These are phyloP conservation scores for Pseudorasbora parva DNA, from an alignment of 2,113 vertebrate genomes.

Conservation along the genomic window DNA sequence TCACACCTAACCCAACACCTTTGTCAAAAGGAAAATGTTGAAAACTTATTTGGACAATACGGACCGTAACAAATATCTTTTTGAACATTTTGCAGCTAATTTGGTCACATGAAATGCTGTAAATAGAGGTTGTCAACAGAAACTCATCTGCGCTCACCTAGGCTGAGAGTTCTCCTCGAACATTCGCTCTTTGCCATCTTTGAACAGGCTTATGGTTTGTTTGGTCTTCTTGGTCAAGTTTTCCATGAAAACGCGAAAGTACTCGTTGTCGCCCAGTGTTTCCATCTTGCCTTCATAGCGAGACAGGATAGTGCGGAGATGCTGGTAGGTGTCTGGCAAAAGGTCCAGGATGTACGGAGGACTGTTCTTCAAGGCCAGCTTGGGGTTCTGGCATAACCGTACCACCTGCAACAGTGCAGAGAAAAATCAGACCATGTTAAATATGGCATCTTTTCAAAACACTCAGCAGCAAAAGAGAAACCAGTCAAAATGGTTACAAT, in stretches of 20 bases:
- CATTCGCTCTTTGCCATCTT: slow-evolving; percentile 97
- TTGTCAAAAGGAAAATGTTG: background rate
- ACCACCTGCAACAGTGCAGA: slow-evolving; percentile 83
- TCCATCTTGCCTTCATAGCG: slow-evolving; percentile 99
- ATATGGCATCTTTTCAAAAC: background rate
- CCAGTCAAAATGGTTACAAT: background rate
- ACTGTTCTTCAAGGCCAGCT: slow-evolving; percentile 96
- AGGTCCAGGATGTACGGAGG: slow-evolving; percentile 98
- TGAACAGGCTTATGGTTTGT: slow-evolving; percentile 98
- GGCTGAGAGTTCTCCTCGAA: slow-evolving; percentile 98
- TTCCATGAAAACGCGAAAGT: slow-evolving; percentile 98
- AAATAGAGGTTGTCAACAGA: background rate
- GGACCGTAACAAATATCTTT: too few species aligned
- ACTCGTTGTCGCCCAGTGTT: slow-evolving; percentile 94
- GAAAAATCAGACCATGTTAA: background rate
- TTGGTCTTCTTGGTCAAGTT: slow-evolving; percentile 98
- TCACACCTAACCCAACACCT: background rate
- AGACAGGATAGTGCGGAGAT: slow-evolving; percentile 91
- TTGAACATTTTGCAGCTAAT: too few species aligned
- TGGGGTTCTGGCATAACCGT: slow-evolving; percentile 95
- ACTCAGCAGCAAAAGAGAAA: background rate
- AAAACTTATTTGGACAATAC: background rate
- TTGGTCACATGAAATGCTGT: background rate
- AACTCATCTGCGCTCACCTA: slow-evolving; percentile 86
- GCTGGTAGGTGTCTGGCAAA: slow-evolving; percentile 97